Conservation (phyloP, 2,113 vertebrate species). For the Carettochelys insculpta region DNA sequence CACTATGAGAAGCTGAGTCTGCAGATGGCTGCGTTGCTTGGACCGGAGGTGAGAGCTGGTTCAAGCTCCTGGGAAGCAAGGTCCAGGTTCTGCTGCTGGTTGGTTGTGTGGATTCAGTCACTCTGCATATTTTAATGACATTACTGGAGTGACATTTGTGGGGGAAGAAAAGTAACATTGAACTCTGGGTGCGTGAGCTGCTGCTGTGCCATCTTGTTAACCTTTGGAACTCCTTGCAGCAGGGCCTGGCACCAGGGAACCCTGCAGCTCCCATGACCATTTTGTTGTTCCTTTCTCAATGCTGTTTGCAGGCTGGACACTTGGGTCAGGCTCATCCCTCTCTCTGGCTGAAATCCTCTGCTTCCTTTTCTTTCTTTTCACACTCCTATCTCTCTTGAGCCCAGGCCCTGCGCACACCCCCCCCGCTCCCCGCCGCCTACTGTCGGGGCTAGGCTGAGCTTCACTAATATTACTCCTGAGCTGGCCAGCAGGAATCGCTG, state of each 20-base stretch:
- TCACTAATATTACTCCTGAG: background rate
- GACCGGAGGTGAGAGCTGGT: background rate
- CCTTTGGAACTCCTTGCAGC: background rate
- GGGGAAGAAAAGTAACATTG: background rate
- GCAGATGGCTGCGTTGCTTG: background rate
- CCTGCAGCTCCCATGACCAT: background rate
- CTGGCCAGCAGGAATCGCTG: fast-evolving
- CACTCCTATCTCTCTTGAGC: background rate
- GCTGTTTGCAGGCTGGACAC: constrained; percentile 13
- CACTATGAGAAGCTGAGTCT: background rate
- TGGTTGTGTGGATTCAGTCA: background rate
- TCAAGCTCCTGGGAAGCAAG: background rate
- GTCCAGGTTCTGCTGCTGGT: background rate
- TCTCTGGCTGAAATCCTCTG: background rate
- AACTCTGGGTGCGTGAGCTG: background rate
- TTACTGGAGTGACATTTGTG: background rate
- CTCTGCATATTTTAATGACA: background rate
- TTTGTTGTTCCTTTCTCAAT: background rate
- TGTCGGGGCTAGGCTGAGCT: background rate
- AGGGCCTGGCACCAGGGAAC: background rate
- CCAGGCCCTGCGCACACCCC: too few relatives aligned
- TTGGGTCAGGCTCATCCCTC: background rate
- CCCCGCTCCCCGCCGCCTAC: too few relatives aligned
- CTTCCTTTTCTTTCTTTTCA: background rate
- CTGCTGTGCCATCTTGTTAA: fast-evolving